A percentile compares a stretch with the other conserved stretches of the same genome.
These are phyloP conservation scores for Scrobipalpa costella DNA, from an alignment of 2,888 invertebrate genomes.

Conservation along the genomic window DNA sequence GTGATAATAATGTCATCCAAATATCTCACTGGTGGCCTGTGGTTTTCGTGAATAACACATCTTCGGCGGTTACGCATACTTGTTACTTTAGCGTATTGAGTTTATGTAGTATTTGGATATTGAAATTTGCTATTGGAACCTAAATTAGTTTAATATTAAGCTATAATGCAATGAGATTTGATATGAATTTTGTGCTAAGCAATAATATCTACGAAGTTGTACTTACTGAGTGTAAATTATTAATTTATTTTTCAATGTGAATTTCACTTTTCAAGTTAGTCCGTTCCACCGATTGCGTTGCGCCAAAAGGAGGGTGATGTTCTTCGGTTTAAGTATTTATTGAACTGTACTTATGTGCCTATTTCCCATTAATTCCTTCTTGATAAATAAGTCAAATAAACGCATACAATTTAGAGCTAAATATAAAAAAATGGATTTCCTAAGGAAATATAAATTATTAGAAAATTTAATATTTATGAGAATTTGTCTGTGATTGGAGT, in stretches of 20 bases:
- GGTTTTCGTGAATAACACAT: constrained; percentile 57
- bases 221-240: constrained; percentile 54
- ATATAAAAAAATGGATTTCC: no score
- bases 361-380: not conserved
- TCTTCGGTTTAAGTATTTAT: constrained; percentile 41
- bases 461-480: not conserved
- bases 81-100: constrained; percentile 42
- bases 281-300: not conserved
- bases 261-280: not conserved
- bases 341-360: constrained; percentile 53
- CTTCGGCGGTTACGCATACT: constrained; percentile 44
- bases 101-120: constrained; percentile 50
- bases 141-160: constrained; percentile 33
- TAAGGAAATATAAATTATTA: no score
- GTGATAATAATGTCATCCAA: constrained; percentile 57
- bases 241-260: constrained; percentile 28
- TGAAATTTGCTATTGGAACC: constrained; percentile 46
- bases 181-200: constrained; percentile 24
- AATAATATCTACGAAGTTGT: constrained; percentile 53
- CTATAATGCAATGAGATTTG: constrained; percentile 28
- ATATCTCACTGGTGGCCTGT: constrained; percentile 78
- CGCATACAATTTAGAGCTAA: no score
- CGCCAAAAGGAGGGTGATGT: not conserved
- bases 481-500: constrained; percentile 47
- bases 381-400: not conserved